phyloP scores from a whole-genome alignment of 2,888 invertebrate genomes.

The Boloria selene region DNA sequence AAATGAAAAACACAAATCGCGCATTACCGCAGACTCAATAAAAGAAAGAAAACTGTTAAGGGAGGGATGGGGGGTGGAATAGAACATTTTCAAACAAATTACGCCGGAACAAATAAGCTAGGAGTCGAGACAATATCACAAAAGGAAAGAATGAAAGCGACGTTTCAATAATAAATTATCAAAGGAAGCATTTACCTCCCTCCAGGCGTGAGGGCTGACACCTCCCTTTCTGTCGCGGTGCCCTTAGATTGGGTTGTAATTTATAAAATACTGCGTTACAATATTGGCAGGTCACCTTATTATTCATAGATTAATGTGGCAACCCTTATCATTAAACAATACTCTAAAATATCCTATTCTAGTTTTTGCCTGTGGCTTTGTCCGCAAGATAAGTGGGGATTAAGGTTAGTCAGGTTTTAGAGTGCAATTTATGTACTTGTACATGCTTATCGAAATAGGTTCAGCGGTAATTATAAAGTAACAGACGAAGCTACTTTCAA shows the following conservation, averaged over 20 bases:
- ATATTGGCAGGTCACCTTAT: not conserved
- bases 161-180: constrained; percentile 78
- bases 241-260: constrained; percentile 47
- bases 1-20: constrained; percentile 38
- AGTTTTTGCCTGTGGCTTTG: too few relatives aligned
- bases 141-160: constrained; percentile 67
- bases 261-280: constrained; percentile 2
- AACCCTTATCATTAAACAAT: not conserved
- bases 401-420: too few relatives aligned
- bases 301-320: not conserved
- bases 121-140: constrained; percentile 68
- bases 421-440: too few relatives aligned
- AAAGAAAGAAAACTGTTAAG: constrained; percentile 31
- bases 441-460: too few relatives aligned
- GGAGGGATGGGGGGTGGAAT: constrained; percentile 42
- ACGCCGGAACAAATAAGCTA: constrained; percentile 65
- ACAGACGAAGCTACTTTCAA: too few relatives aligned
- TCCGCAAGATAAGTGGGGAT: too few relatives aligned
- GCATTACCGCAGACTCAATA: constrained; percentile 41
- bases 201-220: constrained; percentile 61
- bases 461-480: too few relatives aligned
- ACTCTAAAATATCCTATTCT: too few relatives aligned
- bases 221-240: constrained; percentile 65
- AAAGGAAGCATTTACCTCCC: constrained; percentile 54
- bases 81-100: constrained; percentile 58